Conservation (phyloP, 2,113 vertebrate species). For the Psophia crepitans region DNA sequence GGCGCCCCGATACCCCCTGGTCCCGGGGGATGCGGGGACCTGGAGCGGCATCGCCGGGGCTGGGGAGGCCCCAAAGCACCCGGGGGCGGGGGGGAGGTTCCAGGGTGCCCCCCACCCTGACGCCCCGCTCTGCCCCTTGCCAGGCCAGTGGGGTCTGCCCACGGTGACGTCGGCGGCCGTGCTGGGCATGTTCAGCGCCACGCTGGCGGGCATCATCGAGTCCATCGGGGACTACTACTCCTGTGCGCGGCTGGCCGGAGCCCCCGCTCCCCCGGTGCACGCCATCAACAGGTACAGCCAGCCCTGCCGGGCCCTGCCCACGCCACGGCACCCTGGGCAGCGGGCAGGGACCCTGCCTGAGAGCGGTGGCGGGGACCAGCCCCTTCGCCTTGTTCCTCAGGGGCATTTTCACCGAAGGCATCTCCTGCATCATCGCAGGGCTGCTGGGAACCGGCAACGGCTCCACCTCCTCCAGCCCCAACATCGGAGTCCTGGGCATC, state of each 20-base stretch:
- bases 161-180: conserved; percentile 89
- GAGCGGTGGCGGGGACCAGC: accelerated
- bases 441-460: conserved; percentile 81
- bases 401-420: conserved; percentile 81
- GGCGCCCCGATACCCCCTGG: accelerated
- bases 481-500: conserved; percentile 83
- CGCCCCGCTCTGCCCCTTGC: background rate
- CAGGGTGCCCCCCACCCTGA: background rate
- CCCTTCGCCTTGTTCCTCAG: background rate
- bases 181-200: conserved; percentile 96
- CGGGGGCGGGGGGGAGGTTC: too few relatives aligned
- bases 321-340: background rate
- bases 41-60: accelerated
- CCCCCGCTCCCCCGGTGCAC: conserved; percentile 88
- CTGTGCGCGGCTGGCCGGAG: conserved; percentile 91
- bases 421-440: conserved; percentile 82
- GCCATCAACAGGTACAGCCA: conserved; percentile 90
- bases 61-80: accelerated
- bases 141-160: conserved; percentile 96
- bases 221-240: conserved; percentile 97
- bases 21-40: background rate
- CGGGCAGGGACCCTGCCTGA: background rate
- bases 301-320: background rate
- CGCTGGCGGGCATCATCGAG: conserved; percentile 89
- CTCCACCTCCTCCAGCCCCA: conserved; percentile 84